Evolutionary conservation across 2,113 vertebrate species (phyloP).

Genomic region (Pteruthius melanotis): DNA sequence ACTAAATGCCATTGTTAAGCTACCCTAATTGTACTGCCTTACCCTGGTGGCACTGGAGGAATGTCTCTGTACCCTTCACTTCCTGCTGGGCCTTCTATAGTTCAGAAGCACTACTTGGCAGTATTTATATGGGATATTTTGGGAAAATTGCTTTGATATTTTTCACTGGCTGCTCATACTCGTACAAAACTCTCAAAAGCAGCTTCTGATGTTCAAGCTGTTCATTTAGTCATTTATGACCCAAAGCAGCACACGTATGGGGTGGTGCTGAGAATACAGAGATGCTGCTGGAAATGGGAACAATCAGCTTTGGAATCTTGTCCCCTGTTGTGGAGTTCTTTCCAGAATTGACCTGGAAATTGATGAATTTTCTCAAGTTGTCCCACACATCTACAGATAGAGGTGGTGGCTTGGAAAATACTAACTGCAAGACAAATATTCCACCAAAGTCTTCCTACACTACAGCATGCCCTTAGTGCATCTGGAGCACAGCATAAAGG

Average conservation of each 20-base stretch:
- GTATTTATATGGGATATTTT: not conserved
- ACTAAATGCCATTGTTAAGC: not conserved
- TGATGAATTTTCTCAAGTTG: not conserved
- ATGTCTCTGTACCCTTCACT: not conserved
- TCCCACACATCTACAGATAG: not conserved
- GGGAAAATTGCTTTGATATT: not conserved
- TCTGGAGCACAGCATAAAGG: not conserved
- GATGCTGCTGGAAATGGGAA: not conserved
- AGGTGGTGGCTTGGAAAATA: not conserved
- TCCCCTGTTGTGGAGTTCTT: not conserved
- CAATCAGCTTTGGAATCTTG: not conserved
- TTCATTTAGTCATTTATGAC: not conserved
- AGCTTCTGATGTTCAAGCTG: not conserved
- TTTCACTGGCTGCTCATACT: not conserved
- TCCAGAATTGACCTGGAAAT: not conserved
- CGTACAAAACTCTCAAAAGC: not conserved
- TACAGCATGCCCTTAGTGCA: not conserved
- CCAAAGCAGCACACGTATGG: accelerated
- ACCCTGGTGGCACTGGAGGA: not conserved
- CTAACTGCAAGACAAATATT: not conserved
- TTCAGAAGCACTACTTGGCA: not conserved
- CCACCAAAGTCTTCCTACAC: not conserved
- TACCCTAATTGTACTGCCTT: not conserved
- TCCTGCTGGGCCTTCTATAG: not conserved
- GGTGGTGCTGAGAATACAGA: not conserved